Conservation (phyloP, 2,797 vertebrate species). For the Centropyge bicolor region DNA sequence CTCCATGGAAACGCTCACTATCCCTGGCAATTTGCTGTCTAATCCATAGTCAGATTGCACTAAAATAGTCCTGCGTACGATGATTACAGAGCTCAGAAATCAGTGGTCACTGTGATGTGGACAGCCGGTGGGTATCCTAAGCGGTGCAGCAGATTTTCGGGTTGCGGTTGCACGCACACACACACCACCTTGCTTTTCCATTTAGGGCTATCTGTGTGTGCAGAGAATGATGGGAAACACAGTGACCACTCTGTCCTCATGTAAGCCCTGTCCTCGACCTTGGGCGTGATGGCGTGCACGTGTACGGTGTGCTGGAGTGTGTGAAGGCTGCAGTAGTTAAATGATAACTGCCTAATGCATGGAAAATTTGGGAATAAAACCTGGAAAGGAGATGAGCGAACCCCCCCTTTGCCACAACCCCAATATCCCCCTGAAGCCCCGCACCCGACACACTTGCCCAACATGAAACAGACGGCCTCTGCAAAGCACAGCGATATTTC, state of each 20-base stretch:
- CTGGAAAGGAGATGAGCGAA: slow-evolving; percentile 46
- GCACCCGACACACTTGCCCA: slow-evolving; percentile 56
- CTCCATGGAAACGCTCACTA: slow-evolving; percentile 82
- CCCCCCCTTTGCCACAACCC: slow-evolving; percentile 47
- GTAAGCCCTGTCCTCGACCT: slow-evolving; percentile 39
- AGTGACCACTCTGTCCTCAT: slow-evolving; percentile 68
- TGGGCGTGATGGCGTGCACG: slow-evolving; percentile 15
- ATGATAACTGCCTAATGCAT: slow-evolving; percentile 61
- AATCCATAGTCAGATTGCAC: slow-evolving; percentile 85
- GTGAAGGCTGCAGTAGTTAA: slow-evolving; percentile 50
- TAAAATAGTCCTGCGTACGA: slow-evolving; percentile 81
- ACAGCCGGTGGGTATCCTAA: slow-evolving; percentile 80
- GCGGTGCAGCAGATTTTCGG: slow-evolving; percentile 83
- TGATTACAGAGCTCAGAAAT: slow-evolving; percentile 86
- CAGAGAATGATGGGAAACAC: slow-evolving; percentile 81
- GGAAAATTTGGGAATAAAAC: slow-evolving; percentile 64
- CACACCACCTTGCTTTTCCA: slow-evolving; percentile 85
- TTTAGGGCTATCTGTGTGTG: slow-evolving; percentile 78
- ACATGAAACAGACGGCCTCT: slow-evolving; percentile 60
- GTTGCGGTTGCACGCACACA: slow-evolving; percentile 64
- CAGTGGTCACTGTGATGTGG: slow-evolving; percentile 87
- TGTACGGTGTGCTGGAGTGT: slow-evolving; percentile 13
- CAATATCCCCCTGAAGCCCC: slow-evolving; percentile 50
- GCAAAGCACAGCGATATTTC: slow-evolving; percentile 49
- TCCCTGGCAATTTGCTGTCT: slow-evolving; percentile 79